Conservation (phyloP, 2,113 vertebrate species). For the Microcebus lehilahytsara region DNA sequence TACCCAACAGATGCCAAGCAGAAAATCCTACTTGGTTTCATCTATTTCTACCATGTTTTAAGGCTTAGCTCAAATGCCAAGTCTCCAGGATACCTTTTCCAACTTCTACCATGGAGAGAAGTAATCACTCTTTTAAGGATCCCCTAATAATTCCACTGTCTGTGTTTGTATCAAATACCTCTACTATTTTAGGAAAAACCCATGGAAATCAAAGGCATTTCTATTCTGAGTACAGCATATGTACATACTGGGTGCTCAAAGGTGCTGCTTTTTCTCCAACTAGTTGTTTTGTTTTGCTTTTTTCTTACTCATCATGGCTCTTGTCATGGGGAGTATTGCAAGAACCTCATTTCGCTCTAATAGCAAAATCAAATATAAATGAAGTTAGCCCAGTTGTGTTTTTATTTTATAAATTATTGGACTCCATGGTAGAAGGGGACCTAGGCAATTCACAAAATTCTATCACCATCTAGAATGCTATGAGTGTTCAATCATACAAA, state of each 20-base stretch:
- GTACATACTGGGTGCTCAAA: not conserved
- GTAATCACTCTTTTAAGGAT: not conserved
- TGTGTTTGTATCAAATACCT: not conserved
- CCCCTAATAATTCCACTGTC: not conserved
- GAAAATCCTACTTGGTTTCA: not conserved
- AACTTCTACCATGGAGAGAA: not conserved
- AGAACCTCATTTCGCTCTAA: not conserved
- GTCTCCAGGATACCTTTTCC: not conserved
- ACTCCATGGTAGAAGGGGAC: not conserved
- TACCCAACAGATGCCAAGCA: not conserved
- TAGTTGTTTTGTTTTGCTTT: not conserved
- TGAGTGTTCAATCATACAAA: not conserved
- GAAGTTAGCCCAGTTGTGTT: not conserved
- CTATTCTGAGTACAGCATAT: fast-evolving
- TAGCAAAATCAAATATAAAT: conserved; percentile 4
- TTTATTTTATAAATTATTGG: not conserved
- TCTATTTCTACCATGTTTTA: not conserved
- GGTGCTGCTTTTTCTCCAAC: not conserved
- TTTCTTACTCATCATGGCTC: not conserved
- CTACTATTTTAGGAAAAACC: not conserved
- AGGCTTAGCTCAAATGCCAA: not conserved
- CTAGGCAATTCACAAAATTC: not conserved
- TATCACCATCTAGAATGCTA: conserved; percentile 11
- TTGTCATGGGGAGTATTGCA: not conserved
- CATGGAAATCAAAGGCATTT: not conserved